Base-by-base conservation (phyloP, 2,113 vertebrate species). In the Delphinapterus leucas region DNA sequence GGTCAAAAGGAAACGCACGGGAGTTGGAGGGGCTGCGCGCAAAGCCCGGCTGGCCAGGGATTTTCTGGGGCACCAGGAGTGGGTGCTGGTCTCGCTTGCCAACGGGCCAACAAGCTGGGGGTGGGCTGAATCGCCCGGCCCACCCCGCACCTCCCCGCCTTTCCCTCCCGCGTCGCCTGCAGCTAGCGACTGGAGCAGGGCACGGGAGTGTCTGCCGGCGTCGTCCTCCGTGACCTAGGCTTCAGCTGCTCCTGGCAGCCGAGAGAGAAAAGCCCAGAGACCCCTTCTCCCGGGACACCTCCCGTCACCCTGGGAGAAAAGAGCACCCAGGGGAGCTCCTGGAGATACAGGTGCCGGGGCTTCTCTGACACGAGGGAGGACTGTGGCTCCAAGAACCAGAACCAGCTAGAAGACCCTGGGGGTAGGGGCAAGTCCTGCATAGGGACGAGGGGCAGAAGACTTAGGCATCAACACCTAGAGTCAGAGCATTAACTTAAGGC, bases 341-440 rank as follows among this genome's bases (percentile, higher is more conserved):
- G 3, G 6, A 73, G 49, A 49, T 41, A 38, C 41, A 71, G 84
- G 49, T 68, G 28, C 74, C 17, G 0, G 6, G 36, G 73, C 12
- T 83, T 60, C 53, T 89, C 68, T 14, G 26, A 65, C 55, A 28
- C 0, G 6, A 23, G 68, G 31, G 31, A 8, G 53, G 49, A 4
- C 9, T 0, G 58, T 0, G 23, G 53, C 68, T 76, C 14, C 2
- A n/a, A 63, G n/a, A 71, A 20, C 25, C 63, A 8, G 86, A 68
- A 20, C 10, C 33, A 25, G 26, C 36, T 21, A 23, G 77, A 73
- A 74, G 65, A 28, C 41, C 15, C 20, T 12, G 0, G 2, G 5
- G 38, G 53, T 11, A 20, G 20, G 5, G 33, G 33, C 8, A 0
- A 82, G 26, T 47, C 53, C 1, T 1, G n/a, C n/a, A 0, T 2